Base-by-base conservation (phyloP, 2,888 invertebrate species). In the Watsonalla binaria region DNA sequence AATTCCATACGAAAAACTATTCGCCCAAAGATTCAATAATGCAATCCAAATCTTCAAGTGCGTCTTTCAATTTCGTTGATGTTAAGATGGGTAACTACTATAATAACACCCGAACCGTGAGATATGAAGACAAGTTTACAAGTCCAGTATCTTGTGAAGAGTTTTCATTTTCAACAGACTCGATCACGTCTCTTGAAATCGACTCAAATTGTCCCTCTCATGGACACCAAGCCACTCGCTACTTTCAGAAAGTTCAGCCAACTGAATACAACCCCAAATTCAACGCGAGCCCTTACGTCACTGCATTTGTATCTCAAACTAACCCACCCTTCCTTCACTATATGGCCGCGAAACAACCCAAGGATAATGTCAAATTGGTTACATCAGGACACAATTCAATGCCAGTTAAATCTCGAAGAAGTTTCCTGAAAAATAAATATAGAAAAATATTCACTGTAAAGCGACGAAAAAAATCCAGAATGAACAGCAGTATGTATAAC, bases 111-210 rank as follows among this genome's bases (percentile, higher is more conserved):
- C 82, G 77, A 54, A 84, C 82, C 6, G 55, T 86, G 54, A 72
- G 80, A 58, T 85, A 72, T 62, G 79, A 85, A 61, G 82, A 85
- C 58, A 86, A 84, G 64, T 80, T 45, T 60, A 86, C 82, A 6
- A 76, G 66, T 64, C 76, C 72, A 6, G 63, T 70, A 56, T 70
- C 75, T n/a, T 67, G 57, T 24, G 65, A 59, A 6, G 74, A 79
- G 14, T 51, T 59, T 14, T 71, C 74, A 45, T 46, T 72, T 39
- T 72, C 79, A 5, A 75, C 72, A 0, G 65, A 62, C 49, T 81
- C 84, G 0, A 58, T 71, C 13, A 76, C 68, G 51, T 80, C 83
- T 11, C 48, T 72, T 8, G 83, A 76, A 14, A 63, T 72, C 13
- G 78, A 81, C 61, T 67, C 69, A 0, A 66, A 76, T 13, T 78